phyloP scores from a whole-genome alignment of 2,113 vertebrate genomes.

The Microcebus jonahi region DNA sequence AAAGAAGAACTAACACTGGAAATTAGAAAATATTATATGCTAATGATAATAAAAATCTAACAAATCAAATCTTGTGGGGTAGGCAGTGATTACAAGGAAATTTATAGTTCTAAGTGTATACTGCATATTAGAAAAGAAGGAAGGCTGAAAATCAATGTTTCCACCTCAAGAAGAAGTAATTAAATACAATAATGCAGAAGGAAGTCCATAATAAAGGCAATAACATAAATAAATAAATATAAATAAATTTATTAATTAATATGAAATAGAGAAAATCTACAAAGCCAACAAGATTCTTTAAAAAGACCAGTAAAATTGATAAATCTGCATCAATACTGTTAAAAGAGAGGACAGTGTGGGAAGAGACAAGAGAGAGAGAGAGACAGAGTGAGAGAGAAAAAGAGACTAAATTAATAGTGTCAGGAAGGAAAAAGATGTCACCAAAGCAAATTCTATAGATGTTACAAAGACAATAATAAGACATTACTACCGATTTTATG shows the following conservation, averaged over 20 bases:
- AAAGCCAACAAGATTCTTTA: background rate
- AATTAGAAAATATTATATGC: background rate
- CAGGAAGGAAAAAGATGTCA: background rate
- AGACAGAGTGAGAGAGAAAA: background rate
- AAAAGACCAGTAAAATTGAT: background rate
- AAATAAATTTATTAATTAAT: background rate
- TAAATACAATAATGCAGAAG: background rate
- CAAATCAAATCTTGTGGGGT: background rate
- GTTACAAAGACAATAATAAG: background rate
- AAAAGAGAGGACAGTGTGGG: background rate
- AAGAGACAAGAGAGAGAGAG: background rate
- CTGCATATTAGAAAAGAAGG: background rate
- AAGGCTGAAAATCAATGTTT: background rate
- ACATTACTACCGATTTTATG: background rate
- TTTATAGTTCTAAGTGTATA: background rate
- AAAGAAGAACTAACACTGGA: background rate
- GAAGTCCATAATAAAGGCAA: background rate
- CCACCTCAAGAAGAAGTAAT: background rate
- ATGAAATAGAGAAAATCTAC: background rate
- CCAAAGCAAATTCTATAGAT: background rate
- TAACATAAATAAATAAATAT: background rate
- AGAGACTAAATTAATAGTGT: background rate
- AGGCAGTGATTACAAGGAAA: background rate
- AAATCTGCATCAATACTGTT: background rate
- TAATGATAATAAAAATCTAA: background rate